These are phyloP conservation scores for Campylomormyrus numenius DNA, from an alignment of 2,113 vertebrate genomes.

Conservation along the genomic window DNA sequence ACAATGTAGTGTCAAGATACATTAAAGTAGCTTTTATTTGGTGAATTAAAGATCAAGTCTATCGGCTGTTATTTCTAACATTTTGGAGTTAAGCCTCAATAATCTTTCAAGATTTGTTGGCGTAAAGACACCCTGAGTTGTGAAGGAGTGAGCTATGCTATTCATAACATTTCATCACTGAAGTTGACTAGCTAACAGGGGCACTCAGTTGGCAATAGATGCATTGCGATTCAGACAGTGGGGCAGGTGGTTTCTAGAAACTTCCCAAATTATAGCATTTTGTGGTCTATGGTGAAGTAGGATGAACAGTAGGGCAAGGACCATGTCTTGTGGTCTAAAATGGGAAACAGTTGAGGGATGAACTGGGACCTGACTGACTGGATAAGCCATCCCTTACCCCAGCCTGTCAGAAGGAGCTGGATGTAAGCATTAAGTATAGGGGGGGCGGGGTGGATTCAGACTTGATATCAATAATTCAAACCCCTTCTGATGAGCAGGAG, in stretches of 20 bases:
- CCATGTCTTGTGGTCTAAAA: not conserved
- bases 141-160: not conserved
- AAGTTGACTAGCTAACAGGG: not conserved
- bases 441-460: not conserved
- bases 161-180: not conserved
- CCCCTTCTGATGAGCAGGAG: not conserved
- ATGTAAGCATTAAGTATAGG: not conserved
- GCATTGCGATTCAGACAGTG: not conserved
- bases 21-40: not conserved
- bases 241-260: not conserved
- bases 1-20: not conserved
- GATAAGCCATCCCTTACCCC: not conserved
- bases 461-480: slow-evolving; percentile 20
- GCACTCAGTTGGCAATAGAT: not conserved
- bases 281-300: not conserved
- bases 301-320: not conserved
- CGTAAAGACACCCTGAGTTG: not conserved
- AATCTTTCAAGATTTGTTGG: not conserved
- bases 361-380: not conserved
- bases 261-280: not conserved
- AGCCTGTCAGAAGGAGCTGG: not conserved
- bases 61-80: not conserved
- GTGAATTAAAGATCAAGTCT: not conserved
- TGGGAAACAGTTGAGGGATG: not conserved
- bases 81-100: not conserved